Evolutionary conservation across 2,113 vertebrate species (phyloP).

Genomic region (Rhagologus leucostigma): DNA sequence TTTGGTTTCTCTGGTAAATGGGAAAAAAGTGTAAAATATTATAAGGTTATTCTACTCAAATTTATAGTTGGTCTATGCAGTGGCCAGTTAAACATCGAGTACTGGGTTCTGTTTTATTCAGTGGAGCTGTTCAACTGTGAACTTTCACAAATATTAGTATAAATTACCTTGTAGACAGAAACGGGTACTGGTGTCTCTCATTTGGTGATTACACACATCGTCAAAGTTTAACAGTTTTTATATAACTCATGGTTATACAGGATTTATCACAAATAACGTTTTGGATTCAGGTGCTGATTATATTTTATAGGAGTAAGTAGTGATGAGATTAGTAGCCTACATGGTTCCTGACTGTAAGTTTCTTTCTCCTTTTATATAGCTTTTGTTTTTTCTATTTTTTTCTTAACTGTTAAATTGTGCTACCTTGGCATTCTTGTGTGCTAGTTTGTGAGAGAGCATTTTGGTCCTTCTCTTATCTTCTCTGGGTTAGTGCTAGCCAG

Average conservation of each 20-base stretch:
- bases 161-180: not conserved
- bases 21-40: not conserved
- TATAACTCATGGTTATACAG: not conserved
- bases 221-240: not conserved
- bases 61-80: not conserved
- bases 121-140: not conserved
- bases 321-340: not conserved
- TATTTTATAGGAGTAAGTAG: not conserved
- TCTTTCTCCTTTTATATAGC: not conserved
- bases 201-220: not conserved
- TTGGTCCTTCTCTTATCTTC: not conserved
- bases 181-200: fast-evolving
- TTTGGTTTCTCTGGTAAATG: not conserved
- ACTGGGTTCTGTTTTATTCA: not conserved
- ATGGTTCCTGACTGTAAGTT: not conserved
- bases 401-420: not conserved
- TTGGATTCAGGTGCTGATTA: not conserved
- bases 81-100: not conserved
- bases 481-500: not conserved
- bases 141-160: not conserved
- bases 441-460: not conserved
- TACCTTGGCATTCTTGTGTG: not conserved
- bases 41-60: not conserved
- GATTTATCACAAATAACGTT: not conserved
- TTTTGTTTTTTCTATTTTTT: not conserved